Percentiles rank a stretch among this genome's conserved stretches.
Conservation (phyloP, 2,888 invertebrate species). For the Spisula solida region DNA sequence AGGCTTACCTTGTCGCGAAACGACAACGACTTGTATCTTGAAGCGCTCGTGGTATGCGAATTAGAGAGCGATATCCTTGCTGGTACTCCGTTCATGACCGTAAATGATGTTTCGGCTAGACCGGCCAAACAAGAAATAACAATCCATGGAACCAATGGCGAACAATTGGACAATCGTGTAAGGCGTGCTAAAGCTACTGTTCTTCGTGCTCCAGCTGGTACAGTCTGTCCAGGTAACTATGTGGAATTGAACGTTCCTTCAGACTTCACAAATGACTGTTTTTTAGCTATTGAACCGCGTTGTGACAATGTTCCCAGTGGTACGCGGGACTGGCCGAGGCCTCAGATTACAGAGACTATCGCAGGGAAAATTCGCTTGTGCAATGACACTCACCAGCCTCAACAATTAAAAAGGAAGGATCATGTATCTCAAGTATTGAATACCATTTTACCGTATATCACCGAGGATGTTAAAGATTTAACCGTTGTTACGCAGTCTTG, state of each 20-base stretch:
- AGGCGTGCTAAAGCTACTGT: neutral
- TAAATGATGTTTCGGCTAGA: slow-evolving; percentile 12
- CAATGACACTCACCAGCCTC: slow-evolving; percentile 48
- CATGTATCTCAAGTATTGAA: slow-evolving; percentile 25
- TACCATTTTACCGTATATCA: too few relatives aligned
- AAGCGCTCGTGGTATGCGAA: slow-evolving; percentile 30
- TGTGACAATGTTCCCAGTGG: neutral
- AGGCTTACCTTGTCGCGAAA: neutral
- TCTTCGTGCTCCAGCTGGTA: neutral
- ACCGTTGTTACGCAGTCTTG: too few relatives aligned
- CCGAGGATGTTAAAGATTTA: too few relatives aligned
- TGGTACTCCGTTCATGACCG: slow-evolving; percentile 30
- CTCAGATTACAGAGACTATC: slow-evolving; percentile 46
- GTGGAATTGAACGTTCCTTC: slow-evolving; percentile 41
- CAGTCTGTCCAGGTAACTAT: slow-evolving; percentile 51
- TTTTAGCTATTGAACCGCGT: neutral
- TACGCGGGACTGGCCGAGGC: neutral
- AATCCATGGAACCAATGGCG: neutral
- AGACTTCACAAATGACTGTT: slow-evolving; percentile 39
- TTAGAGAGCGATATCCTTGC: slow-evolving; percentile 15
- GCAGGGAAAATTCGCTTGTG: slow-evolving; percentile 35
- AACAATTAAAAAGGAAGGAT: slow-evolving; percentile 36
- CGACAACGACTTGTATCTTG: slow-evolving; percentile 9
- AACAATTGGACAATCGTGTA: neutral
- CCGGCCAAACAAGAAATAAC: slow-evolving; percentile 19